These are phyloP conservation scores for Discoglossus pictus DNA, from an alignment of 2,797 vertebrate species.

Conservation along the genomic window DNA sequence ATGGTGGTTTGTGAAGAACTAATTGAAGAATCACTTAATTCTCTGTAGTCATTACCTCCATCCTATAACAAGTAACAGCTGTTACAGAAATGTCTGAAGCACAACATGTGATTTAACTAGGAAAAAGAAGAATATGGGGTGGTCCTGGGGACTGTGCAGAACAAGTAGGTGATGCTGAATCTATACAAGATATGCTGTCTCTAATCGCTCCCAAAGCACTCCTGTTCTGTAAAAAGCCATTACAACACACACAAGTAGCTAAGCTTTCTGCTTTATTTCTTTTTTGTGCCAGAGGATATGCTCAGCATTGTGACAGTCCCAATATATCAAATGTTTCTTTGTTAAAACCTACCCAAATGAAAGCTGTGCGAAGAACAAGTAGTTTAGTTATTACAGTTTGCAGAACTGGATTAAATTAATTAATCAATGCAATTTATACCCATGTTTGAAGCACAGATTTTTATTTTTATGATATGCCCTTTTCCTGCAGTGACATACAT, in stretches of 20 bases:
- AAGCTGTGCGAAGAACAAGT: too few species aligned
- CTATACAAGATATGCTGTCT: neutral
- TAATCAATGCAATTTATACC: too few species aligned
- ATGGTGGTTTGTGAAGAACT: constrained; percentile 43
- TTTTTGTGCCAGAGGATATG: too few species aligned
- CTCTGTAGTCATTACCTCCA: constrained; percentile 40
- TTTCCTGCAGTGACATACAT: too few species aligned
- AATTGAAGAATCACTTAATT: constrained; percentile 42
- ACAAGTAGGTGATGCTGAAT: constrained; percentile 2
- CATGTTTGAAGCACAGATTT: too few species aligned
- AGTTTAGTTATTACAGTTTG: too few species aligned
- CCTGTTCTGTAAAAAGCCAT: neutral
- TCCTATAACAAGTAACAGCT: constrained; percentile 38
- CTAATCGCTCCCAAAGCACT: constrained; percentile 4
- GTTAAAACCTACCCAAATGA: too few species aligned
- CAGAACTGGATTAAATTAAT: too few species aligned
- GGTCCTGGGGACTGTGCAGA: constrained; percentile 9
- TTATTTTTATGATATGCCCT: too few species aligned
- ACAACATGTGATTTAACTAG: neutral
- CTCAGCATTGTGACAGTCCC: too few species aligned
- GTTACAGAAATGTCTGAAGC: constrained; percentile 18
- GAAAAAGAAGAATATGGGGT: constrained; percentile 26
- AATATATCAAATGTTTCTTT: too few species aligned
- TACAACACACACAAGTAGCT: neutral
- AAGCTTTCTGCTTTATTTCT: neutral